Conservation (phyloP, 1,140 invertebrate genomes). For the Tetraneura akinire region DNA sequence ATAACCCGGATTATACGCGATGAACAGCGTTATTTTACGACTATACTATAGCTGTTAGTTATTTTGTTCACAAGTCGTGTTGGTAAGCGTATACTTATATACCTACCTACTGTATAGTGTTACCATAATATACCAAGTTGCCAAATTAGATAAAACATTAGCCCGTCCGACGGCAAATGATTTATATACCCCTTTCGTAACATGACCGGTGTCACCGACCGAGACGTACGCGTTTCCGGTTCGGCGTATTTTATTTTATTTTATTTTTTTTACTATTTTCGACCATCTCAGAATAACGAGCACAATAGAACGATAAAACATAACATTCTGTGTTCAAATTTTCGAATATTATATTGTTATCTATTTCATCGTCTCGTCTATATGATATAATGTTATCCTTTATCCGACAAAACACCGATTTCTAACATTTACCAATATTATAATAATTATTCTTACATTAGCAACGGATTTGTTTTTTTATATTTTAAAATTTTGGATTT, state of each 20-base stretch:
- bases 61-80: conserved; percentile 17
- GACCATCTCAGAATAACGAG: background rate
- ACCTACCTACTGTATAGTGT: background rate
- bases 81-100: too few species aligned
- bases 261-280: conserved; percentile 5
- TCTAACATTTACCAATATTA: too few species aligned
- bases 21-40: background rate
- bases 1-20: background rate
- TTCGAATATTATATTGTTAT: background rate
- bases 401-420: too few species aligned
- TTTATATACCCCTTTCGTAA: conserved; percentile 19
- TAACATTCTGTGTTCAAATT: background rate
- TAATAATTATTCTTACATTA: too few species aligned
- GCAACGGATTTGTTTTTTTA: too few species aligned
- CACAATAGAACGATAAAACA: background rate
- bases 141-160: conserved; percentile 30
- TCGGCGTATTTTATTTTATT: background rate
- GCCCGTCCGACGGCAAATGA: conserved; percentile 8
- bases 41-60: background rate
- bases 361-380: background rate
- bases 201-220: background rate
- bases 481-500: too few species aligned
- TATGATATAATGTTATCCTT: too few species aligned
- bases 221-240: conserved; percentile 2
- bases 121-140: background rate